phyloP scores from a whole-genome alignment of 2,113 vertebrate species.

The Austrofundulus limnaeus region DNA sequence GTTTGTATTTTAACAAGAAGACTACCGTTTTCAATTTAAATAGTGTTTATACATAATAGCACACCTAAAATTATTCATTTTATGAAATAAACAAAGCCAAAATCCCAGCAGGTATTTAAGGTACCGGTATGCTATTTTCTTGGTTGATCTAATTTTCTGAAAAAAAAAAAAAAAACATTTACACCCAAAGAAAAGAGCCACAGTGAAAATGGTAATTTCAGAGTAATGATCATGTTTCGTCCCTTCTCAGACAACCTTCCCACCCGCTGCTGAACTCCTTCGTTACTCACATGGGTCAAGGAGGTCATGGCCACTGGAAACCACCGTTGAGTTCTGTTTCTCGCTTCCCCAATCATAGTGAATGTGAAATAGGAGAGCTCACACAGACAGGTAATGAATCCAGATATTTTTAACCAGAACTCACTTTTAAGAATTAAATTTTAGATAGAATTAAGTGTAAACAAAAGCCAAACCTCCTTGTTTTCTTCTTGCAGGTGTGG shows the following conservation, averaged over 20 bases:
- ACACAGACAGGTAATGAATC: constrained; percentile 88
- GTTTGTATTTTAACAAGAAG: too few species aligned
- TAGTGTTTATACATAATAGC: too few species aligned
- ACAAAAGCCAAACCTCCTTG: neutral
- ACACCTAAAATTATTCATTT: too few species aligned
- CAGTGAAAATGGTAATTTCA: neutral
- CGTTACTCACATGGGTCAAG: constrained; percentile 87
- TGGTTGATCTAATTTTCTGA: too few species aligned
- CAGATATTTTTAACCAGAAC: neutral
- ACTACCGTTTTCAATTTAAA: too few species aligned
- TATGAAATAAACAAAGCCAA: too few species aligned
- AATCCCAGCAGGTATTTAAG: too few species aligned
- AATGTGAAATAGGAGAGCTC: constrained; percentile 95
- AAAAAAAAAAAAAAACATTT: too few species aligned
- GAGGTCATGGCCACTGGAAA: constrained; percentile 85
- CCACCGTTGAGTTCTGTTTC: constrained; percentile 85
- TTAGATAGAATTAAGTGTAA: neutral
- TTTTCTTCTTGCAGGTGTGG: constrained; percentile 80
- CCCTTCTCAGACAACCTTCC: constrained; percentile 83
- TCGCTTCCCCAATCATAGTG: constrained; percentile 88
- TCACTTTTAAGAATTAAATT: neutral
- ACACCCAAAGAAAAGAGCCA: neutral
- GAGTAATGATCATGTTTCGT: neutral
- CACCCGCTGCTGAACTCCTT: constrained; percentile 89
- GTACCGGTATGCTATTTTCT: too few species aligned